A percentile compares a stretch with the other conserved stretches of the same genome.
Conservation (phyloP, 2,888 invertebrate species). For the Mechanitis messenoides region DNA sequence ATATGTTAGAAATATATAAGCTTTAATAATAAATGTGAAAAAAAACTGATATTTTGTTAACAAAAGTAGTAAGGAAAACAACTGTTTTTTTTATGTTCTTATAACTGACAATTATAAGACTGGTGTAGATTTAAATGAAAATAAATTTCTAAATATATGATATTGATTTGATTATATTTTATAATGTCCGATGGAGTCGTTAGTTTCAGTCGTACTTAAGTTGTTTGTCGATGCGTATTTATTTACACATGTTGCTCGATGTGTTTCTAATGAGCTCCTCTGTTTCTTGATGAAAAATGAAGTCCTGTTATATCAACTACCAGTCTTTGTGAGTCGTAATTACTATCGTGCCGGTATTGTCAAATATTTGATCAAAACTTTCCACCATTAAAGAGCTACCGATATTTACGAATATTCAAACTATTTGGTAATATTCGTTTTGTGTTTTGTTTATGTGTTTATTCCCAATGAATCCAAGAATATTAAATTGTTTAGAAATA, state of each 20-base stretch:
- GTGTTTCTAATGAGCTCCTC: slow-evolving; percentile 68
- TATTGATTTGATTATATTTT: too few relatives aligned
- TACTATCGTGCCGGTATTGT: slow-evolving; percentile 60
- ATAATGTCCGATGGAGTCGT: slow-evolving; percentile 26
- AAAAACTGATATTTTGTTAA: too few relatives aligned
- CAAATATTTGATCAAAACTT: slow-evolving; percentile 73
- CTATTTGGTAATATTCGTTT: slow-evolving; percentile 53
- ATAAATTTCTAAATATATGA: background rate
- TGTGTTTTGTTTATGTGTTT: slow-evolving; percentile 7
- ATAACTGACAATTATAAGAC: too few relatives aligned
- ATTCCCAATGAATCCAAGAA: background rate
- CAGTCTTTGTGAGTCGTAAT: slow-evolving; percentile 68
- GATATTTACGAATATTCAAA: slow-evolving; percentile 52
- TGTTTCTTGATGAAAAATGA: slow-evolving; percentile 52
- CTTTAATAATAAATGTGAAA: too few relatives aligned
- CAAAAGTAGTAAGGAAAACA: too few relatives aligned
- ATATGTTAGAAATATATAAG: too few relatives aligned
- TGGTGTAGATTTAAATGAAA: background rate
- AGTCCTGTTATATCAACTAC: slow-evolving; percentile 66
- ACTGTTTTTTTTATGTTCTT: too few relatives aligned
- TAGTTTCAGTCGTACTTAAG: slow-evolving; percentile 42
- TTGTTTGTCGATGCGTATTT: slow-evolving; percentile 63
- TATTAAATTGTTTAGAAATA: background rate
- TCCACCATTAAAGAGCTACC: slow-evolving; percentile 73
- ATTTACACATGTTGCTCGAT: slow-evolving; percentile 67